Percentiles rank a stretch among this genome's conserved stretches.
These are phyloP conservation scores for Portunus trituberculatus DNA, from an alignment of 1,140 invertebrate species.

Conservation along the genomic window DNA sequence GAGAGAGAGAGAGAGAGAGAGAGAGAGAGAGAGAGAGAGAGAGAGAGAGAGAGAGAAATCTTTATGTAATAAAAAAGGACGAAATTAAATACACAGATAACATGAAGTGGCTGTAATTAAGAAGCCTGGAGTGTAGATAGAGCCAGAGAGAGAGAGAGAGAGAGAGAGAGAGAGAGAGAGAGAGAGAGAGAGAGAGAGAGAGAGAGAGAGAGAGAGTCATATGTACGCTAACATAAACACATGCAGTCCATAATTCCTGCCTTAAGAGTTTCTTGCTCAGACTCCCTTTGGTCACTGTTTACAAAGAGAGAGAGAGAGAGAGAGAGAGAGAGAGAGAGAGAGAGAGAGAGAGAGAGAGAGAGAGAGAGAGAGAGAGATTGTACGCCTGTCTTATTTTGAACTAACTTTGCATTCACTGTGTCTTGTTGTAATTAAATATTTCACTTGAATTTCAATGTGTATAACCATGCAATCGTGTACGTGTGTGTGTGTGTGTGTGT, in stretches of 20 bases:
- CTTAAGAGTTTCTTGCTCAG: neutral
- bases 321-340: too few species aligned
- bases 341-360: too few species aligned
- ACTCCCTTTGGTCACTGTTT: neutral
- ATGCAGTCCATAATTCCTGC: neutral
- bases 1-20: neutral
- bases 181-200: constrained; percentile 8
- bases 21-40: neutral
- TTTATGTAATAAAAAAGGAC: neutral
- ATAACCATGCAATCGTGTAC: too few species aligned
- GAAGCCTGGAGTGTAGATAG: neutral
- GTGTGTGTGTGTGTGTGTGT: too few species aligned
- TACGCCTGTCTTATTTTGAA: too few species aligned
- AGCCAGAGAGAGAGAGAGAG: too few species aligned
- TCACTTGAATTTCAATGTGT: too few species aligned
- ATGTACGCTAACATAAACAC: constrained; percentile 3
- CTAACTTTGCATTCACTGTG: too few species aligned
- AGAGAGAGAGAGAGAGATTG: too few species aligned
- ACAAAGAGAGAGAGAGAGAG: too few species aligned
- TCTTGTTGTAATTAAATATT: too few species aligned
- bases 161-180: constrained; percentile 1
- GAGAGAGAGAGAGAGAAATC: neutral
- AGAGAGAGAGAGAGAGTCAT: neutral
- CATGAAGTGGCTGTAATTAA: neutral
- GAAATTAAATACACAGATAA: neutral